Evolutionary conservation across 1,140 invertebrate species (phyloP).

Genomic region (Pseudomyrmex concolor): DNA sequence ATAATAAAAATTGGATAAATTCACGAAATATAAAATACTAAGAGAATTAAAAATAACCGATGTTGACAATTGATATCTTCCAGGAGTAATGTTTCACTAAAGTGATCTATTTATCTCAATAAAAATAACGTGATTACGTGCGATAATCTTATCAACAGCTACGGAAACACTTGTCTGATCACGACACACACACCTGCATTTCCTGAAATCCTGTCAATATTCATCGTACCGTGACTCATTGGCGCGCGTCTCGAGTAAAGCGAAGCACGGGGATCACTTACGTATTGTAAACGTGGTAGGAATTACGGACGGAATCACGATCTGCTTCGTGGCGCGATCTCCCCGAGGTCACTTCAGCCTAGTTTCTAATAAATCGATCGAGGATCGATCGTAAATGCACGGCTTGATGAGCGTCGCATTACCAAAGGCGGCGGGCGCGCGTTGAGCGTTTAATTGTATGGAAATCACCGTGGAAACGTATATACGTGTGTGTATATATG

Average conservation of each 20-base stretch:
- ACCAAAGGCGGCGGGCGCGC: conserved; percentile 7
- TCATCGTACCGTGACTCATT: conserved; percentile 43
- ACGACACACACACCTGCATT: background rate
- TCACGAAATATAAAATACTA: too few relatives aligned
- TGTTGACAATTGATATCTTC: background rate
- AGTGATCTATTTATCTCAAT: background rate
- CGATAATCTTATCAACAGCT: background rate
- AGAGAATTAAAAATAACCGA: too few relatives aligned
- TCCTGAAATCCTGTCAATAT: conserved; percentile 29
- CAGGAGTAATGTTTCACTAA: background rate
- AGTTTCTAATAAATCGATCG: conserved; percentile 37
- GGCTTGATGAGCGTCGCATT: conserved; percentile 15
- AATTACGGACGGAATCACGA: conserved; percentile 28
- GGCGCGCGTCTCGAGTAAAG: conserved; percentile 42
- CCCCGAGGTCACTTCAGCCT: conserved; percentile 30
- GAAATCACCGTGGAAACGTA: conserved; percentile 38
- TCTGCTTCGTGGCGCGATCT: background rate
- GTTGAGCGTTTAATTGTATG: conserved; percentile 45
- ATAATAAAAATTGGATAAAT: too few relatives aligned
- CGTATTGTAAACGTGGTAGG: conserved; percentile 14
- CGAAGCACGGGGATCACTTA: conserved; percentile 9
- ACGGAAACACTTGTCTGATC: background rate
- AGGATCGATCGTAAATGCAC: conserved; percentile 43
- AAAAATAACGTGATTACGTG: background rate
- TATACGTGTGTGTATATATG: background rate